Evolutionary conservation across 2,113 vertebrate species (phyloP), one percentile per base, ranked within the genome.

Genomic region (Camelus bactrianus): DNA sequence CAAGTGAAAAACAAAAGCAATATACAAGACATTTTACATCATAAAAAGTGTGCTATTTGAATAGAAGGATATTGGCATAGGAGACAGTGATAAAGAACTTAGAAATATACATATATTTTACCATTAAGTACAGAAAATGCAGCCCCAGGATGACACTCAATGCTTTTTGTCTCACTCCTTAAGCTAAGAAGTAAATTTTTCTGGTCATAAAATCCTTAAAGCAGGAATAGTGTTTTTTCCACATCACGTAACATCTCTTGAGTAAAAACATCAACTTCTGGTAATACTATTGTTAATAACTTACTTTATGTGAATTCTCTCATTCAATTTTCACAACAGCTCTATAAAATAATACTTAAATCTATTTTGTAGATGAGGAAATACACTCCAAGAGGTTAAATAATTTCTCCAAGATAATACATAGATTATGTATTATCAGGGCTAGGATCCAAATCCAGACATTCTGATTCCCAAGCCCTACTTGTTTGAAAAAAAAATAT

Each of bases 181-280:
- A 79, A 73, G 15, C 75, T 46, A 87, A 58, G 7, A 48, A 89
- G 75, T 32, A 75, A 26, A 14, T 70, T 38, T 42, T 72, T 75
- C 28, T 20, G 24, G n/a, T 87, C 62, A 93, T 92, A 93, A 87
- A 89, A 87, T 70, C 38, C 64, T 87, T 28, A 8, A 77, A 95
- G 46, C 1, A 75, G 20, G 24, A 79, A 67, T 32, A 64, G 35
- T 17, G 19, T 56, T 60, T 93, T 80, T 65, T 92, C 30, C 38
- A 80, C 3, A 17, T 80, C 42, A 88, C 2, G 2, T 50, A 72
- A 88, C 92, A 86, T 82, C n/a, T 24, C n/a, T 81, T 72, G 30
- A 24, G 6, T 42, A 42, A 65, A 48, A 73, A 46, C 15, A 48
- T 67, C 38, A 82, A 58, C 46, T 9, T 73, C 62, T 56, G 19